Percentiles rank a stretch among this genome's conserved stretches.
Evolutionary conservation across 2,797 vertebrate genomes (phyloP).

Genomic region (Esox masquinongy): DNA sequence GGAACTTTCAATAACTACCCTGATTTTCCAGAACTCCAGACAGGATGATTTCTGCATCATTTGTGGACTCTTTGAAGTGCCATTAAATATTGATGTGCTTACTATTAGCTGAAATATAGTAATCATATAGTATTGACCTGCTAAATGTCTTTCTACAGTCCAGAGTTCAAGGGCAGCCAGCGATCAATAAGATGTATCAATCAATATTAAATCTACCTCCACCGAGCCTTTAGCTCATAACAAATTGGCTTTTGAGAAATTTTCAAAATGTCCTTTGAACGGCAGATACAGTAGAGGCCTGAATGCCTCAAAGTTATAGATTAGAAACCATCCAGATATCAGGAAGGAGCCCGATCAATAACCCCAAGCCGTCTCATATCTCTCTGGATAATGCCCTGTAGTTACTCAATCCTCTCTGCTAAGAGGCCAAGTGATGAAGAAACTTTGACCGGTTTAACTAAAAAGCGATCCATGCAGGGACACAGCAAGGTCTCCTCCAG

Average conservation of each 20-base stretch:
- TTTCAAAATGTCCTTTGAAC: slow-evolving; percentile 53
- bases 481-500: slow-evolving; percentile 9
- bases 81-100: not conserved
- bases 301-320: slow-evolving; percentile 58
- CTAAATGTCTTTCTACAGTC: slow-evolving; percentile 2
- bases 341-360: slow-evolving; percentile 50
- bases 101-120: not conserved
- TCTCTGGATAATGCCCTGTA: slow-evolving; percentile 41
- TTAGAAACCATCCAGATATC: slow-evolving; percentile 32
- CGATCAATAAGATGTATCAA: slow-evolving; percentile 21
- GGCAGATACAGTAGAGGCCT: slow-evolving; percentile 46
- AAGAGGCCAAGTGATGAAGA: slow-evolving; percentile 59
- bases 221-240: slow-evolving; percentile 31
- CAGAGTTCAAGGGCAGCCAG: slow-evolving; percentile 30
- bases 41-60: not conserved
- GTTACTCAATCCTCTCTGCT: slow-evolving; percentile 57
- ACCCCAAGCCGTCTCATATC: slow-evolving; percentile 60
- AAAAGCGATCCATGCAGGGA: slow-evolving; percentile 19
- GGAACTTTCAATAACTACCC: no score
- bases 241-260: slow-evolving; percentile 61
- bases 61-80: not conserved
- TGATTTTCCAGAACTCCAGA: no score
- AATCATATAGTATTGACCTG: slow-evolving; percentile 5
- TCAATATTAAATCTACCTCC: slow-evolving; percentile 38
- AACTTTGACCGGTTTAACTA: slow-evolving; percentile 46